A percentile compares a stretch with the other conserved stretches of the same genome.
These are phyloP conservation scores for Arnoldichthys spilopterus DNA, from an alignment of 2,797 vertebrate species.

Conservation along the genomic window DNA sequence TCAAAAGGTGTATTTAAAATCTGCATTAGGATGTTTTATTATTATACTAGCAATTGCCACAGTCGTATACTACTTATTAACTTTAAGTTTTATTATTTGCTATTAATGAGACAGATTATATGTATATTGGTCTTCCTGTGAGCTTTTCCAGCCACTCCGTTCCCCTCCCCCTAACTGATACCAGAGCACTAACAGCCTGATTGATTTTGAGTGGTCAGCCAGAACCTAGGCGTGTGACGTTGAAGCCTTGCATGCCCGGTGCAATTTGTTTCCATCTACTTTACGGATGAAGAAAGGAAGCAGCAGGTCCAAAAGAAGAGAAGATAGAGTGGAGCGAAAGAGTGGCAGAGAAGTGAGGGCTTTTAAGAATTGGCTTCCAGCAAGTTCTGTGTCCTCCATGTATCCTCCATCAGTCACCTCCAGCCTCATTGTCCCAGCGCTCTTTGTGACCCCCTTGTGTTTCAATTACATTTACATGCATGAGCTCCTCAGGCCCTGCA, in stretches of 20 bases:
- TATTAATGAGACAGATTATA: not conserved
- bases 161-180: not conserved
- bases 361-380: constrained; percentile 46
- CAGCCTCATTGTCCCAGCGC: constrained; percentile 62
- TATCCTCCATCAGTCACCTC: constrained; percentile 20
- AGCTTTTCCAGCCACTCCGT: not conserved
- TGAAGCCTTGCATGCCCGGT: not conserved
- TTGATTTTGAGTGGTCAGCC: constrained; percentile 27
- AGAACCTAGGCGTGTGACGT: constrained; percentile 13
- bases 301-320: not conserved
- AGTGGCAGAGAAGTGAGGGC: constrained; percentile 4
- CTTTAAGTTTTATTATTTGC: too few species aligned
- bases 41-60: too few species aligned
- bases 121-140: not conserved
- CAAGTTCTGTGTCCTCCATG: constrained; percentile 20
- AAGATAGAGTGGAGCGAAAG: not conserved
- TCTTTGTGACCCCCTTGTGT: constrained; percentile 73
- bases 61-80: too few species aligned
- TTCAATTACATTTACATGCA: constrained; percentile 74
- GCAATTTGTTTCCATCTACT: constrained; percentile 4
- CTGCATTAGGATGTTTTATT: too few species aligned
- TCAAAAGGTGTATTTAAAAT: too few species aligned
- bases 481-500: constrained; percentile 64
- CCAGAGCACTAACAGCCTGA: constrained; percentile 8
- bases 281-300: constrained; percentile 3